phyloP scores from a whole-genome alignment of 1,140 invertebrate genomes.

The Philotrypesis tridentata region DNA sequence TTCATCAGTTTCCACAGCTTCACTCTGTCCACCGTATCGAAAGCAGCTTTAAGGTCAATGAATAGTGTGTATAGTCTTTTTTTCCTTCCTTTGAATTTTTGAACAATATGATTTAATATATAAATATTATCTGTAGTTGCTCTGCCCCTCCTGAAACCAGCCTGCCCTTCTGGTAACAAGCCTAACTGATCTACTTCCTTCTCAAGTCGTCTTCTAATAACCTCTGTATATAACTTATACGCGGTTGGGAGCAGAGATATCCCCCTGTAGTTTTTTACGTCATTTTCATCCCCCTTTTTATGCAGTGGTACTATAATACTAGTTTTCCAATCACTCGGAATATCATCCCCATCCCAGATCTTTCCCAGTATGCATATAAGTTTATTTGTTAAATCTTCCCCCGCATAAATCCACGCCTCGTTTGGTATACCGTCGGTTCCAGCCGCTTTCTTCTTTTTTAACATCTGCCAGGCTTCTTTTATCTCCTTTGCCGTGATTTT shows the following conservation, averaged over 20 bases:
- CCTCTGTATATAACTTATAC: background rate
- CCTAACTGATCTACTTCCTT: too few relatives aligned
- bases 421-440: slow-evolving; percentile 34
- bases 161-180: slow-evolving; percentile 28
- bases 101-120: slow-evolving; percentile 37
- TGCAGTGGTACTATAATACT: background rate
- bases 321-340: slow-evolving; percentile 21
- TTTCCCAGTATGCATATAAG: background rate
- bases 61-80: background rate
- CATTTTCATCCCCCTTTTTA: background rate
- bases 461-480: background rate
- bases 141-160: slow-evolving; percentile 48
- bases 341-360: slow-evolving; percentile 5
- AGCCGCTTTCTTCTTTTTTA: slow-evolving; percentile 35
- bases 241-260: background rate
- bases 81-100: background rate
- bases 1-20: too few relatives aligned
- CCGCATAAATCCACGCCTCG: slow-evolving; percentile 34
- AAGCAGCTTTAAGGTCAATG: background rate
- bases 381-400: background rate
- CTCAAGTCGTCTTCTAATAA: slow-evolving; percentile 3
- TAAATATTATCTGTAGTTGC: slow-evolving; percentile 12
- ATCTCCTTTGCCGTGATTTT: background rate
- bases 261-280: background rate
- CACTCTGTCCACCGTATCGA: too few relatives aligned